These are phyloP conservation scores for Pristionchus japonicus DNA, from an alignment of 2,888 invertebrate species.

Conservation along the genomic window DNA sequence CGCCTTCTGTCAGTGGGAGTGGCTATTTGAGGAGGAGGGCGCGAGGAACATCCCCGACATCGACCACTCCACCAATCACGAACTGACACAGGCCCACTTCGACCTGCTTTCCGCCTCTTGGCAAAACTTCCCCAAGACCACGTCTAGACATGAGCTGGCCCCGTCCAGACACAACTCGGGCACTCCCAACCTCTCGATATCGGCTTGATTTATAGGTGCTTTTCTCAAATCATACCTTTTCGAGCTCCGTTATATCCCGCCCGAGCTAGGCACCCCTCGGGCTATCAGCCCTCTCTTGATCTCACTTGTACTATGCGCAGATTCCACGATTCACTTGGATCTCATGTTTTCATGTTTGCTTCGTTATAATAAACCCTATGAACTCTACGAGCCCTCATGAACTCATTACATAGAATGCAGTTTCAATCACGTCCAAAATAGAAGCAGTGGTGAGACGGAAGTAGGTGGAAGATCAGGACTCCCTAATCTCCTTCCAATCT, in stretches of 20 bases:
- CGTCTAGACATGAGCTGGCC: no score
- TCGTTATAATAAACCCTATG: background rate
- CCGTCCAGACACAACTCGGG: no score
- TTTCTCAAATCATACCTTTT: no score
- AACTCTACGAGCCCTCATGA: background rate
- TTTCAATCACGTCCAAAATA: background rate
- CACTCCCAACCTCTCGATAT: no score
- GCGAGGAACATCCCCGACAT: constrained; percentile 22
- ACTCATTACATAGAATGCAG: background rate
- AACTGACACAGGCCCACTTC: constrained; percentile 21
- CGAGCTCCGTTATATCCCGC: no score
- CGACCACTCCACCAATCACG: background rate
- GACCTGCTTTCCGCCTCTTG: constrained; percentile 1
- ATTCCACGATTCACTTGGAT: background rate
- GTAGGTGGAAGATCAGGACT: background rate
- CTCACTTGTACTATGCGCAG: background rate
- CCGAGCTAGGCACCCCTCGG: no score
- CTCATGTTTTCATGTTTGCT: background rate
- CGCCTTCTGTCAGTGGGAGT: constrained; percentile 1
- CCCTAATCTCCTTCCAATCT: background rate
- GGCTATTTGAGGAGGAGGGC: background rate
- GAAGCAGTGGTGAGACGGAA: background rate
- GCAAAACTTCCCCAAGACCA: constrained; percentile 27
- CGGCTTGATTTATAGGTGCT: no score
- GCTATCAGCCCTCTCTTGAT: background rate